These are phyloP conservation scores for Drosophila parthenogenetica DNA, from an alignment of 2,888 invertebrate species.

Conservation along the genomic window DNA sequence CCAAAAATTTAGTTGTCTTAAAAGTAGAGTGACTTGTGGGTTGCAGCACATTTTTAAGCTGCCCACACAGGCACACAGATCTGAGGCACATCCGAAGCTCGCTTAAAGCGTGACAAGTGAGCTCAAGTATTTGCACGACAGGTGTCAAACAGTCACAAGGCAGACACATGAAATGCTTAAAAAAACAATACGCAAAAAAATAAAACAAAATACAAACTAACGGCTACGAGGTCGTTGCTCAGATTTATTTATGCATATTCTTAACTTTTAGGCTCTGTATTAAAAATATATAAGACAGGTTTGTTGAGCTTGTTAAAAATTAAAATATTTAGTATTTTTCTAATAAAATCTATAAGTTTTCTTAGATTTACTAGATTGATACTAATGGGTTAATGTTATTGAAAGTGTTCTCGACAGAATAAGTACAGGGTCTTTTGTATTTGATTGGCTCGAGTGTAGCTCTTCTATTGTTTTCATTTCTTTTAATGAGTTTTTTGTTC, in stretches of 20 bases:
- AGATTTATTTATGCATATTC: conserved; percentile 55
- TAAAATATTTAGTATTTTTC: too few relatives aligned
- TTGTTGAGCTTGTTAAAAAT: not conserved
- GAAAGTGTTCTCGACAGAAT: too few relatives aligned
- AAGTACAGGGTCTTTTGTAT: not conserved
- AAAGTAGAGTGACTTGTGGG: conserved; percentile 21
- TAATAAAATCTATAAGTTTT: too few relatives aligned
- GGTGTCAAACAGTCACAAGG: conserved; percentile 62
- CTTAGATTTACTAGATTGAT: too few relatives aligned
- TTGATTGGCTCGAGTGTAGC: not conserved
- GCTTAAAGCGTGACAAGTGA: conserved; percentile 36
- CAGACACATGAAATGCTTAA: conserved; percentile 45
- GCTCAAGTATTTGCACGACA: conserved; percentile 62
- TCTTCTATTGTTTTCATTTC: not conserved
- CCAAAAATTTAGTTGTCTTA: conserved; percentile 26
- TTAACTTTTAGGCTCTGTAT: not conserved
- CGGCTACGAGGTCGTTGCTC: conserved; percentile 35
- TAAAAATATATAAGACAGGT: not conserved
- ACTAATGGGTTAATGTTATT: too few relatives aligned
- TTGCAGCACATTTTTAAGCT: conserved; percentile 36
- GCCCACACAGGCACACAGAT: conserved; percentile 21
- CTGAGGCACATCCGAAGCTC: conserved; percentile 38
- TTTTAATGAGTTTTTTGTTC: not conserved
- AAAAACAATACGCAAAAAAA: conserved; percentile 13
- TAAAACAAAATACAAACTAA: conserved; percentile 21